Conservation (phyloP, 2,113 vertebrate genomes). For the Pao palembangensis region DNA sequence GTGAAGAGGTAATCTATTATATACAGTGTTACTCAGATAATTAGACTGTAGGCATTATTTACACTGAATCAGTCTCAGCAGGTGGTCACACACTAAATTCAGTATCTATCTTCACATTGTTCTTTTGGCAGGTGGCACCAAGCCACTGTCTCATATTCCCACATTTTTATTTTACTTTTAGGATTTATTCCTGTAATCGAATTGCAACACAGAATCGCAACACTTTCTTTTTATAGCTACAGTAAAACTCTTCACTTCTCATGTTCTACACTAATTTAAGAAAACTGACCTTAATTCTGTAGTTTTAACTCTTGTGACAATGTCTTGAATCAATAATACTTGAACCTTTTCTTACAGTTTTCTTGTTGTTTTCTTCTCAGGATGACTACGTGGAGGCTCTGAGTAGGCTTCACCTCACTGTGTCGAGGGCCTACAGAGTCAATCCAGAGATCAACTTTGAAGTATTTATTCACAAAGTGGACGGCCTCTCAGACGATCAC, state of each 20-base stretch:
- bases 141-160: conserved; percentile 24
- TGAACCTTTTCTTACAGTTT: too few relatives aligned
- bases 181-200: not conserved
- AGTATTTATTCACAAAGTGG: conserved; percentile 99
- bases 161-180: not conserved
- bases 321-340: too few relatives aligned
- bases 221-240: not conserved
- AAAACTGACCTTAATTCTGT: too few relatives aligned
- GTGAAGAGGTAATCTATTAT: conserved; percentile 33
- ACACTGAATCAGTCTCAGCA: conserved; percentile 22
- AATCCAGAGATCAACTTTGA: conserved; percentile 99
- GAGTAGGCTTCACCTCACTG: conserved; percentile 93
- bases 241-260: not conserved
- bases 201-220: too few relatives aligned
- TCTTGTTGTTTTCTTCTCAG: conserved; percentile 57
- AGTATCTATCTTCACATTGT: conserved; percentile 2
- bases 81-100: conserved; percentile 17
- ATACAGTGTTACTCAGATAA: conserved; percentile 8
- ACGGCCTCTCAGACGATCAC: conserved; percentile 97
- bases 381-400: conserved; percentile 99
- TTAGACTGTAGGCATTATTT: conserved; percentile 39
- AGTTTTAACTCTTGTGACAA: too few relatives aligned
- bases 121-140: conserved; percentile 3
- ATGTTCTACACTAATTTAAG: too few relatives aligned
- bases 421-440: conserved; percentile 96